A percentile compares a stretch with the other conserved stretches of the same genome.
Evolutionary conservation across 2,888 invertebrate genomes (phyloP).

Genomic region (Apotomis turbidana): DNA sequence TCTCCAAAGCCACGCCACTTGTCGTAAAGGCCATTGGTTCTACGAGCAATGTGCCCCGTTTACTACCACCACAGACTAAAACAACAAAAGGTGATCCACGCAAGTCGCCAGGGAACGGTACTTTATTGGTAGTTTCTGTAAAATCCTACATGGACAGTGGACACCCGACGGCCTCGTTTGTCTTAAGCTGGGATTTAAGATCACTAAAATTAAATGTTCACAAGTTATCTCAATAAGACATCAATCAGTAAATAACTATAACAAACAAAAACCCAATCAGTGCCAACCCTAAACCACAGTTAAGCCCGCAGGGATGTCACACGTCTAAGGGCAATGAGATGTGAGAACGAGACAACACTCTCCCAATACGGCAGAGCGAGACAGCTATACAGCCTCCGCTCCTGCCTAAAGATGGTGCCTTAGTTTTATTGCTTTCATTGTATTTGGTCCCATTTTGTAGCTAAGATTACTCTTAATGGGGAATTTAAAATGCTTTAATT

Average conservation of each 20-base stretch:
- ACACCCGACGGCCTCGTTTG: too few species aligned
- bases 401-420: constrained; percentile 57
- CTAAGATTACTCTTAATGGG: constrained; percentile 29
- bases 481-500: constrained; percentile 20
- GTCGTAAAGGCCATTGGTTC: too few species aligned
- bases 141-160: too few species aligned
- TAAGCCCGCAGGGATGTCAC: constrained; percentile 80
- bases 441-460: constrained; percentile 51
- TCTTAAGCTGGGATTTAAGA: too few species aligned
- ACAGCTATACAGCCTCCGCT: constrained; percentile 49
- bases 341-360: constrained; percentile 65
- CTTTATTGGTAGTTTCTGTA: too few species aligned
- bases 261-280: constrained; percentile 13
- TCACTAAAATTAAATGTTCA: too few species aligned
- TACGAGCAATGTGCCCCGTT: too few species aligned
- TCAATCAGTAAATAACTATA: not conserved
- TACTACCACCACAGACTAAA: too few species aligned
- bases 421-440: constrained; percentile 59
- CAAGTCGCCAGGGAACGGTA: too few species aligned
- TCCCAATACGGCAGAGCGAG: constrained; percentile 55
- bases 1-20: too few species aligned
- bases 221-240: too few species aligned
- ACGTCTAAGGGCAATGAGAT: constrained; percentile 76
- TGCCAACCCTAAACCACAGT: constrained; percentile 65
- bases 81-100: too few species aligned